These are phyloP conservation scores for Trypoxylon attenuatum DNA, from an alignment of 2,888 invertebrate genomes.

Conservation along the genomic window DNA sequence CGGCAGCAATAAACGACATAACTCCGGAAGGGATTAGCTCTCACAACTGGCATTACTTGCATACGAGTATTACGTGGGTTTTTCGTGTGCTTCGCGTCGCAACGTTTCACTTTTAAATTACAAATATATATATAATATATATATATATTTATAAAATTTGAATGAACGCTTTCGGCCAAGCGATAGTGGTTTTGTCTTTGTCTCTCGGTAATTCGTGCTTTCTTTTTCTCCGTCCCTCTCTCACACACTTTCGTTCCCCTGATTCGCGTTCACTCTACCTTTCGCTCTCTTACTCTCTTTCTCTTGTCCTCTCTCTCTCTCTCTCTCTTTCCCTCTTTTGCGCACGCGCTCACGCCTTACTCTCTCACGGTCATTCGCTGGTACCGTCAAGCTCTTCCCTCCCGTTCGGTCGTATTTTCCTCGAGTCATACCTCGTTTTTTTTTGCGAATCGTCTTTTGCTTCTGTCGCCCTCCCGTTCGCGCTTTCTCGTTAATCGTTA, in stretches of 20 bases:
- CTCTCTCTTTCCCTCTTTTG: constrained; percentile 4
- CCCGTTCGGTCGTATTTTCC: neutral
- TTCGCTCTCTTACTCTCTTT: constrained; percentile 9
- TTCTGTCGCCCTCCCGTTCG: constrained; percentile 5
- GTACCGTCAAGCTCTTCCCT: neutral
- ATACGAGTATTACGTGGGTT: constrained; percentile 47
- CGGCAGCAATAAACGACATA: too few relatives aligned
- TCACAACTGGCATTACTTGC: too few relatives aligned
- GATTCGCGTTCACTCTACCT: neutral
- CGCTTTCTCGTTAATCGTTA: constrained; percentile 50
- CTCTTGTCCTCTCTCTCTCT: constrained; percentile 19
- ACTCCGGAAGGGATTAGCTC: too few relatives aligned
- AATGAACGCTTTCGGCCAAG: constrained; percentile 56
- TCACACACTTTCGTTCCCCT: constrained; percentile 5
- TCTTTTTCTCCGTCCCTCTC: constrained; percentile 5
- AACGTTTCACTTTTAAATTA: constrained; percentile 45
- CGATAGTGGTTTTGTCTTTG: constrained; percentile 30
- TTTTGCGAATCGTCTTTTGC: neutral
- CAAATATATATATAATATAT: constrained; percentile 59
- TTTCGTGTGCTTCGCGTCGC: too few relatives aligned
- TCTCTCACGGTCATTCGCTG: constrained; percentile 1
- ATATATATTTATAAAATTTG: constrained; percentile 62
- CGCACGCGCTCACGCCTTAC: too few relatives aligned
- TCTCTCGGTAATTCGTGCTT: constrained; percentile 6
- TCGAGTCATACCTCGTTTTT: neutral